These are phyloP conservation scores for Bolinopsis microptera DNA, from an alignment of 37 sponge, comb jelly and placozoan genomes.

Conservation along the genomic window DNA sequence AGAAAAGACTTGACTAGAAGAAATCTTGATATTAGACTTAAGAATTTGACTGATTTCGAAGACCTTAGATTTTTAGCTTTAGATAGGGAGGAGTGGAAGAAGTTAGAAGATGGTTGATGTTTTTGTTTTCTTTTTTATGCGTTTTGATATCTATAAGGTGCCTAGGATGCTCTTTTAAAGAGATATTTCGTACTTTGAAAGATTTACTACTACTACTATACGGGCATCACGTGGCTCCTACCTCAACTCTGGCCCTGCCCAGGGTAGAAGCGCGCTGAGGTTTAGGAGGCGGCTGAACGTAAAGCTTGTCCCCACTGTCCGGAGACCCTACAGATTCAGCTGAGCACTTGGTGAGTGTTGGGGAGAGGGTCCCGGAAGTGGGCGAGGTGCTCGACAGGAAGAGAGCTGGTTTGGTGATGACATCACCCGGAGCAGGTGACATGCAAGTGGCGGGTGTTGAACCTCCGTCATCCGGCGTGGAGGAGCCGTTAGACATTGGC, in stretches of 20 bases:
- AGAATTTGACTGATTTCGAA: too few species aligned
- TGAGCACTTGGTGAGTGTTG: not conserved
- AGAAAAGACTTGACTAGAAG: too few species aligned
- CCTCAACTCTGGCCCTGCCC: not conserved
- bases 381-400: not conserved
- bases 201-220: too few species aligned
- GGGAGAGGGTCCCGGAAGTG: not conserved
- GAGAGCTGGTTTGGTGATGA: not conserved
- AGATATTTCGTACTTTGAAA: too few species aligned
- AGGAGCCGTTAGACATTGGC: not conserved
- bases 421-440: not conserved
- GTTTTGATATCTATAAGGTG: too few species aligned
- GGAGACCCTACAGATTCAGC: not conserved
- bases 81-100: too few species aligned
- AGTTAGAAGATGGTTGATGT: too few species aligned
- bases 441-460: not conserved
- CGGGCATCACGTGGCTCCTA: too few species aligned
- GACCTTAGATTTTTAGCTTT: too few species aligned
- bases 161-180: too few species aligned
- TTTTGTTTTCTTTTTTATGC: too few species aligned
- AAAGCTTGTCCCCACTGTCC: not conserved
- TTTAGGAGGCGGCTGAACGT: not conserved
- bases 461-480: not conserved
- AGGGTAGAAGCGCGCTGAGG: constrained; percentile 38
- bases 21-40: too few species aligned